Base-by-base conservation (phyloP, 2,113 vertebrate species). In the Chlorodrepanis virens region DNA sequence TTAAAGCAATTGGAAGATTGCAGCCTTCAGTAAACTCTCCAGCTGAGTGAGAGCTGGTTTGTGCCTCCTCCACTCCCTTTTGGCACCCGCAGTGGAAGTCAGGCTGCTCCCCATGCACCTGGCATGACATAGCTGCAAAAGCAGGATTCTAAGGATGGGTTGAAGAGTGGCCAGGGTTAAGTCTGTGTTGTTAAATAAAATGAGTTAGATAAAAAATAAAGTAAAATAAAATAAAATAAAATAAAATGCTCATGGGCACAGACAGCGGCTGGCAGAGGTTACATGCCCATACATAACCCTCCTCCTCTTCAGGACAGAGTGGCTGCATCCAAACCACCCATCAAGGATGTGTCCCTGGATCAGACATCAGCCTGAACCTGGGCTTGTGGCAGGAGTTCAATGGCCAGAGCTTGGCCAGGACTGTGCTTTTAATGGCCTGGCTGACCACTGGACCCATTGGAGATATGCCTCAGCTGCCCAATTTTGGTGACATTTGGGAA, bases 1-100 rank as follows among this genome's bases (percentile, higher is more conserved):
- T 96, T 94, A 52, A 86, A 88, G 94, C 95, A 97, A 97, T 87
- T 81, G 92, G 93, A 96, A 96, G 95, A 97, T 92, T 94, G 83
- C 5, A 29, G 88, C 76, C 79, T 92, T 92, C 68, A 56, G 79
- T 86, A 89, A 94, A 88, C 87, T 94, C 94, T 94, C 85, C 87
- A 94, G 88, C 88, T 95, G 90, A 93, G 87, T 77, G 86, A 95
- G 69, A 90, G 90, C n/a, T 0, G 10, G 82, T 78, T 67, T 93
- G 90, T 65, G 56, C 81, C 88, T 93, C 63, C 45, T 94, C 60
- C n/a, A 5, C 52, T 81, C 54, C 60, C 87, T 78, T 10, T 86
- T 88, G 94, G 96, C 93, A 61, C 52, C 52, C 0, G 0, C 49
- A 11, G 9, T 27, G 24, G 31, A 90, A 93, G 50, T 54, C 90